Evolutionary conservation across 2,888 invertebrate species (phyloP).

Genomic region (Choreutis nemorana): DNA sequence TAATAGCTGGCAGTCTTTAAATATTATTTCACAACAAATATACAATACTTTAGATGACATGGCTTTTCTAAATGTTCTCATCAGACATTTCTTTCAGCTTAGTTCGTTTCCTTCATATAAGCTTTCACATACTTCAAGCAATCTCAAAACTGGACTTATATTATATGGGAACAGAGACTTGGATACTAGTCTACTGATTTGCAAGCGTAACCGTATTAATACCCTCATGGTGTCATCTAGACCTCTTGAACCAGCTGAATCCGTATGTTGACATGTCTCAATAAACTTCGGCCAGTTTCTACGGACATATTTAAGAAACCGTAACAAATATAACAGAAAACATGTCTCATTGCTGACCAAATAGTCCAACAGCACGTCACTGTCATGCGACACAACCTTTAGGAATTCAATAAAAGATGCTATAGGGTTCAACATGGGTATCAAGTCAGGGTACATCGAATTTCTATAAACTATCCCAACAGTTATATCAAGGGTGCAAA

Average conservation of each 20-base stretch:
- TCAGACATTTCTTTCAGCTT: slow-evolving; percentile 59
- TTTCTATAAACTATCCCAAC: slow-evolving; percentile 85
- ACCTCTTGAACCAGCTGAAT: slow-evolving; percentile 61
- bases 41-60: slow-evolving; percentile 31
- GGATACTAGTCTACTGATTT: slow-evolving; percentile 83
- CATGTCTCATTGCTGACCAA: slow-evolving; percentile 92
- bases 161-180: slow-evolving; percentile 89
- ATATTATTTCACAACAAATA: slow-evolving; percentile 11
- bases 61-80: slow-evolving; percentile 7
- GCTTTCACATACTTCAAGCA: slow-evolving; percentile 85
- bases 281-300: slow-evolving; percentile 87
- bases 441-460: slow-evolving; percentile 80
- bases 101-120: slow-evolving; percentile 85
- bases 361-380: slow-evolving; percentile 82
- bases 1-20: too few species aligned
- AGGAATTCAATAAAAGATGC: slow-evolving; percentile 88
- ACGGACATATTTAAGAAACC: slow-evolving; percentile 84
- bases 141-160: slow-evolving; percentile 84
- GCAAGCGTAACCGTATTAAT: slow-evolving; percentile 77
- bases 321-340: slow-evolving; percentile 82
- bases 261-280: slow-evolving; percentile 74
- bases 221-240: slow-evolving; percentile 87
- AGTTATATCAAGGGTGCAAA: slow-evolving; percentile 88
- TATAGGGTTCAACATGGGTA: slow-evolving; percentile 84
- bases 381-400: slow-evolving; percentile 82